Evolutionary conservation across 1,140 invertebrate genomes (phyloP).

Genomic region (Teleogryllus occipitalis): DNA sequence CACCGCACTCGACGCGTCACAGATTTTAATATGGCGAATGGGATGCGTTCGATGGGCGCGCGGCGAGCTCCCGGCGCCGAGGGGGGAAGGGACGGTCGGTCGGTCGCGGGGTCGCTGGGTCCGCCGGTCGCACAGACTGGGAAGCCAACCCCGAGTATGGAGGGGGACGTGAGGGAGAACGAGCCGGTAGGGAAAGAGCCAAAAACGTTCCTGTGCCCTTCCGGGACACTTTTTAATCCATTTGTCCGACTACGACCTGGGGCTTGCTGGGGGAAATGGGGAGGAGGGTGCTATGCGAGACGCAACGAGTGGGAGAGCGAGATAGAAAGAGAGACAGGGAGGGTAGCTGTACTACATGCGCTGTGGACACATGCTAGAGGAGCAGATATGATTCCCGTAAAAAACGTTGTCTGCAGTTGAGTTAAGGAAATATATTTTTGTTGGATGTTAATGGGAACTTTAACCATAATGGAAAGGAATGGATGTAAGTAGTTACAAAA

Average conservation of each 20-base stretch:
- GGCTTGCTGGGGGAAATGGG: background rate
- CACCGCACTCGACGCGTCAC: background rate
- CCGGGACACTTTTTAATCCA: background rate
- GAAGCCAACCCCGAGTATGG: too few relatives aligned
- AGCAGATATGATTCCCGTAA: background rate
- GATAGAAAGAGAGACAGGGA: background rate
- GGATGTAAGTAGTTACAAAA: too few relatives aligned
- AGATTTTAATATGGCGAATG: slow-evolving; percentile 5
- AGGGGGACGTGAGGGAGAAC: background rate
- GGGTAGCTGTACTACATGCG: too few relatives aligned
- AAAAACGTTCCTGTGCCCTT: background rate
- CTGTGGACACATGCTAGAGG: too few relatives aligned
- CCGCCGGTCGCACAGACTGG: too few relatives aligned
- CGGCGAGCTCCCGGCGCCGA: background rate
- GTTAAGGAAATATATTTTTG: too few relatives aligned
- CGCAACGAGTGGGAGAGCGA: background rate
- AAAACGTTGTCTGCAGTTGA: background rate
- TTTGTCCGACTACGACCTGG: background rate
- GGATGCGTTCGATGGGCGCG: background rate
- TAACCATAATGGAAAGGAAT: too few relatives aligned
- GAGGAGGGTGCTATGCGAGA: background rate
- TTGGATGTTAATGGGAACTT: too few relatives aligned
- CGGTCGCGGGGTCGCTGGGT: background rate
- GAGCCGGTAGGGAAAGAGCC: background rate
- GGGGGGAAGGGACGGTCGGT: too few relatives aligned